Base-by-base conservation (phyloP, 2,797 vertebrate species). In the Micromesistius poutassou region DNA sequence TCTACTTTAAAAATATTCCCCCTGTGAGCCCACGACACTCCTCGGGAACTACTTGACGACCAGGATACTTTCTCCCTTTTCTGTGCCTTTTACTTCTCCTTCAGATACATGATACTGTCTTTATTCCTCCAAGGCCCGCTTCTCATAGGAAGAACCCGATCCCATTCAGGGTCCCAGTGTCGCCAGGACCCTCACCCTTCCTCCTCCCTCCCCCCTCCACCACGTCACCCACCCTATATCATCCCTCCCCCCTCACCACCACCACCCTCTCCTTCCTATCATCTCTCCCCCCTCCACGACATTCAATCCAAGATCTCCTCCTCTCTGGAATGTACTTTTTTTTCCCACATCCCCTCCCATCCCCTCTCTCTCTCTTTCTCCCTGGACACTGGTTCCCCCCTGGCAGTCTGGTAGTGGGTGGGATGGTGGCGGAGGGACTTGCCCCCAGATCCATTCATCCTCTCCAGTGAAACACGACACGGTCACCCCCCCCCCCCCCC, bases 321-420 rank as follows among this genome's bases (percentile, higher is more conserved):
- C 86, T 88, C 91, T 88, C 85, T 90, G 93, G 94, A 94, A 94
- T 94, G 93, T 82, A 84, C 90, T 91, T 86, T 88, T 14, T 42
- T 42, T 42, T 42, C 40, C 40, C 40, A 12, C 40, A 42, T 13
- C 40, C 10, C 40, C 40, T 42, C 40, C 40, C 40, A 16, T 42
- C 40, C 40, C 40, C 9, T 42, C 9, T 42, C 40, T 86, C 82
- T 75, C 83, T 85, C 35, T 86, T 89, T 55, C 81, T 87, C 83
- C 88, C 81, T 75, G 80, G 88, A 89, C 84, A 79, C 35, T 16
- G 72, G 87, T 90, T 42, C 40, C 88, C 92, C 88, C 83, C 74
- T 84, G 90, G 92, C 92, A 82, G 89, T 88, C 85, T 87, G 82
- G 40, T 42, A 42, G 1, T 42, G 40, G 40, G 40, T 42, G 80